Evolutionary conservation across 2,113 vertebrate genomes (phyloP).

Genomic region (Chroicocephalus ridibundus): DNA sequence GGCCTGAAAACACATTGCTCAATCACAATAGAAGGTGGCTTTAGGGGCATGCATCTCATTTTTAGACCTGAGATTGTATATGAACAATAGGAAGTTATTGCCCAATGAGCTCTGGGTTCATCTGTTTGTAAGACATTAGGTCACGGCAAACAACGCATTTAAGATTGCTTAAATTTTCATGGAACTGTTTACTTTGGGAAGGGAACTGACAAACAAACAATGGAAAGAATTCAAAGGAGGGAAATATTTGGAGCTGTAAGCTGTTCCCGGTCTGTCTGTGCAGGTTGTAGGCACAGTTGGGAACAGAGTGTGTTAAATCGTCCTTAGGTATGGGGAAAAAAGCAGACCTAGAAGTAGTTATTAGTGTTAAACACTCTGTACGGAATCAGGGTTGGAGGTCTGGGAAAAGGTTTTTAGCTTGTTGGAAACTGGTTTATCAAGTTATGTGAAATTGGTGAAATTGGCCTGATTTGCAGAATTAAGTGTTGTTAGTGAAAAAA

Average conservation of each 20-base stretch:
- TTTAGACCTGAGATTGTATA: background rate
- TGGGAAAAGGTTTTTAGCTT: background rate
- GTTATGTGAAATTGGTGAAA: background rate
- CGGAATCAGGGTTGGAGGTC: background rate
- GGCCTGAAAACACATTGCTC: background rate
- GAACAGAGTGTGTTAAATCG: background rate
- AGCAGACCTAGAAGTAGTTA: background rate
- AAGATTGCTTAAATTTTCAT: constrained; percentile 21
- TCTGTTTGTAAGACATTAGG: background rate
- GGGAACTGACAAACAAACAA: background rate
- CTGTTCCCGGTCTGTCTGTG: background rate
- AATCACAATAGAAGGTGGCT: background rate
- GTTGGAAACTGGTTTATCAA: background rate
- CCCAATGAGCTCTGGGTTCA: background rate
- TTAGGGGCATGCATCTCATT: background rate
- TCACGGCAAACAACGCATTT: background rate
- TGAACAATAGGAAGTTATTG: constrained; percentile 5
- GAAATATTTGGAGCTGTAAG: background rate
- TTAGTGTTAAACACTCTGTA: background rate
- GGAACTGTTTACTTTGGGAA: constrained; percentile 31
- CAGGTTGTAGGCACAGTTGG: background rate
- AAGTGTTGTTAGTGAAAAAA: background rate
- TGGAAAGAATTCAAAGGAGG: background rate
- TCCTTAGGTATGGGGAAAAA: background rate
- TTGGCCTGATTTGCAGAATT: background rate